Conservation (phyloP, 2,113 vertebrate species). For the Leptobrachium ailaonicum region DNA sequence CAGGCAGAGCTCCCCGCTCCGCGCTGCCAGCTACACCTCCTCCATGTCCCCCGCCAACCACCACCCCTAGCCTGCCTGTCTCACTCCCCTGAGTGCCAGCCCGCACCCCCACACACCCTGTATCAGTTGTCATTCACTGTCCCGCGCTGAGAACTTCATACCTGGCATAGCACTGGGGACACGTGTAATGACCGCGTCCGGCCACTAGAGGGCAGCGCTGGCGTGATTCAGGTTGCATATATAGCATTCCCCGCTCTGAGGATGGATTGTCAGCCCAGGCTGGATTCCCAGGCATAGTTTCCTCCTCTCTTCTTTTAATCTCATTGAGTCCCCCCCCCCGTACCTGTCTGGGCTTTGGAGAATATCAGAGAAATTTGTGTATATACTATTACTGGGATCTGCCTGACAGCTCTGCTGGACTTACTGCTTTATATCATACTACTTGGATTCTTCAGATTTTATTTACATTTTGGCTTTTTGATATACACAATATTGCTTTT, state of each 20-base stretch:
- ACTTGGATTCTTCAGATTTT: neutral
- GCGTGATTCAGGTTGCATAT: neutral
- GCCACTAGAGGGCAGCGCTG: conserved; percentile 22
- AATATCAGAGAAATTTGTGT: neutral
- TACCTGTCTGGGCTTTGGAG: neutral
- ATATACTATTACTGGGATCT: neutral
- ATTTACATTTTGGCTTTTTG: neutral
- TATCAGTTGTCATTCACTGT: neutral
- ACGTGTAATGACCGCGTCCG: neutral
- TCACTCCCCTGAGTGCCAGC: conserved; percentile 53
- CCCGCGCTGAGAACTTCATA: neutral
- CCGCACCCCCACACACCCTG: neutral
- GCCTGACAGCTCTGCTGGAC: neutral
- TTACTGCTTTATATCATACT: neutral
- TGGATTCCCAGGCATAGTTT: conserved; percentile 20
- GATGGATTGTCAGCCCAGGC: conserved; percentile 20
- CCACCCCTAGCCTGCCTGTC: neutral
- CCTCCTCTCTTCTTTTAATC: conserved; percentile 4
- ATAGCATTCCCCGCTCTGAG: neutral
- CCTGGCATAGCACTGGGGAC: neutral
- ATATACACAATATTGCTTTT: neutral
- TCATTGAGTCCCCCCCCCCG: neutral
- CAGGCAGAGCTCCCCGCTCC: neutral
- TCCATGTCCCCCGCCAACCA: neutral
- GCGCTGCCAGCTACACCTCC: neutral